These are phyloP conservation scores for Nephrocerus scutellatus DNA, from an alignment of 2,888 invertebrate genomes.

Conservation along the genomic window DNA sequence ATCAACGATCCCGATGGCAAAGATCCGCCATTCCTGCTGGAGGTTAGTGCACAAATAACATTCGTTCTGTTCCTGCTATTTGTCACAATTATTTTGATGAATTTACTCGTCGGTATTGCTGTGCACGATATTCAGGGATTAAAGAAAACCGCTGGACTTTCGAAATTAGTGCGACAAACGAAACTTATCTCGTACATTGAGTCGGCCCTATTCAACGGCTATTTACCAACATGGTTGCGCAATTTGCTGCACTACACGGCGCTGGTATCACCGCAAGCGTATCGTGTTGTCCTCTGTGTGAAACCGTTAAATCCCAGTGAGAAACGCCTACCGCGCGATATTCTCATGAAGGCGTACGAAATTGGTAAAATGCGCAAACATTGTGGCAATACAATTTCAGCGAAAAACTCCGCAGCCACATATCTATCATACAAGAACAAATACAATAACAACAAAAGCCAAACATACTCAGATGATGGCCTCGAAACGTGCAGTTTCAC, in stretches of 20 bases:
- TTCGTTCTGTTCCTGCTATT: conserved; percentile 74
- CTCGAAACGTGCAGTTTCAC: conserved; percentile 53
- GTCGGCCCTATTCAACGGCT: conserved; percentile 70
- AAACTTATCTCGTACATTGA: conserved; percentile 83
- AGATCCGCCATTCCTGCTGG: conserved; percentile 67
- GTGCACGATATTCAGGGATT: conserved; percentile 82
- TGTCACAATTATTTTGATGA: conserved; percentile 81
- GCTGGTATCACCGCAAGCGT: conserved; percentile 72
- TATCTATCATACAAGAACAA: conserved; percentile 59
- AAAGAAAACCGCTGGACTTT: conserved; percentile 76
- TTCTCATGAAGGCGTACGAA: conserved; percentile 73
- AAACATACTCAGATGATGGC: conserved; percentile 51
- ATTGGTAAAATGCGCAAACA: conserved; percentile 70
- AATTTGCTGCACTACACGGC: conserved; percentile 72
- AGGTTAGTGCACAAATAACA: conserved; percentile 74
- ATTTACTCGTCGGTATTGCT: conserved; percentile 76
- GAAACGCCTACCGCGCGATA: conserved; percentile 69
- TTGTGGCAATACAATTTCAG: conserved; percentile 61
- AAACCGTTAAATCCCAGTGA: conserved; percentile 78
- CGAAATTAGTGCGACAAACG: conserved; percentile 75
- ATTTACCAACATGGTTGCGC: conserved; percentile 65
- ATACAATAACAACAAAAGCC: conserved; percentile 57
- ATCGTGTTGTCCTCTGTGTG: conserved; percentile 73
- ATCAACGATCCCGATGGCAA: conserved; percentile 70
- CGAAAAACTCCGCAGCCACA: conserved; percentile 57